Evolutionary conservation across 1,140 invertebrate genomes (phyloP).

Genomic region (Cecropterus lyciades): DNA sequence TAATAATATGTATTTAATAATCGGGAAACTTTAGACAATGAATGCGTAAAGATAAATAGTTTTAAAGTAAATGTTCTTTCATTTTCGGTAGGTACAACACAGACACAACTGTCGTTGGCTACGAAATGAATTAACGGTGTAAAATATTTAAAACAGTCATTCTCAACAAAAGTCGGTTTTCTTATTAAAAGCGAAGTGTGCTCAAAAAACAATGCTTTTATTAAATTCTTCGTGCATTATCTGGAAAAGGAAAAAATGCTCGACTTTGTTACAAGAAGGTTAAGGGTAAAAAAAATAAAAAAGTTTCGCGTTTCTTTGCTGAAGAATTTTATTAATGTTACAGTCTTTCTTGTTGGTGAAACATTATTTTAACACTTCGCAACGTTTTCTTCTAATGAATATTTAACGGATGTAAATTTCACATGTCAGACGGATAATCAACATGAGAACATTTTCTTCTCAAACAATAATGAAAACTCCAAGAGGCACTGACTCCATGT

Average conservation of each 20-base stretch:
- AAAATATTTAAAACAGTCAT: slow-evolving; percentile 12
- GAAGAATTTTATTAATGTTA: slow-evolving; percentile 74
- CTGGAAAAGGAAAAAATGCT: slow-evolving; percentile 50
- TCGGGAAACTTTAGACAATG: no score
- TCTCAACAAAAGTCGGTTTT: slow-evolving; percentile 20
- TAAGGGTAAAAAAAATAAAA: slow-evolving; percentile 56
- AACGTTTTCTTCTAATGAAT: slow-evolving; percentile 34
- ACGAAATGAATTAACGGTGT: neutral
- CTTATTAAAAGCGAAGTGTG: slow-evolving; percentile 48
- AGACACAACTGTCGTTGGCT: neutral
- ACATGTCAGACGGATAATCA: slow-evolving; percentile 14
- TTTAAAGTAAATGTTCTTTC: no score
- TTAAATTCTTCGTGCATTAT: slow-evolving; percentile 79
- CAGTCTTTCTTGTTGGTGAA: slow-evolving; percentile 39
- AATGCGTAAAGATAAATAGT: no score
- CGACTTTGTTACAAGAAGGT: slow-evolving; percentile 57
- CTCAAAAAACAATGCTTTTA: slow-evolving; percentile 67
- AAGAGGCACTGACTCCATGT: no score
- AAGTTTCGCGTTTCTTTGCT: slow-evolving; percentile 67
- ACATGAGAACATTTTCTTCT: slow-evolving; percentile 1
- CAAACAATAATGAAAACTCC: neutral
- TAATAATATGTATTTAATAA: no score
- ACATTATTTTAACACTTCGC: slow-evolving; percentile 48
- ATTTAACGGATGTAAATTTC: slow-evolving; percentile 29
- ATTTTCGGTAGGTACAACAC: no score